These are phyloP conservation scores for Hyphantria cunea DNA, from an alignment of 1,140 invertebrate genomes.

Conservation along the genomic window DNA sequence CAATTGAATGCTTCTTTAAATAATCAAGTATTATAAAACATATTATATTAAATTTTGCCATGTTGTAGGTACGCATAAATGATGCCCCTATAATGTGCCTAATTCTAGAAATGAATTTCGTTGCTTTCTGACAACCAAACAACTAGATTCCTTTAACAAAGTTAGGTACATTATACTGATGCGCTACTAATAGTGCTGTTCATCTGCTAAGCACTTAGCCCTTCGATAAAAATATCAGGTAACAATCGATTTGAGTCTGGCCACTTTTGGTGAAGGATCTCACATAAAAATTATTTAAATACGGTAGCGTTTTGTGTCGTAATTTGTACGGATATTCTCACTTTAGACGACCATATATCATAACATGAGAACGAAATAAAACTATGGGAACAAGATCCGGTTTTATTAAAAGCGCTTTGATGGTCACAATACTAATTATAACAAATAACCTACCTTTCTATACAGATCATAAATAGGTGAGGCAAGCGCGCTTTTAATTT, in stretches of 20 bases:
- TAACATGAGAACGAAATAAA: conserved; percentile 24
- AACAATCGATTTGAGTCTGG: conserved; percentile 23
- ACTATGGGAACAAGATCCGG: conserved; percentile 25
- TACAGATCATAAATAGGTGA: conserved; percentile 13
- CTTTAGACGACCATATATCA: conserved; percentile 16
- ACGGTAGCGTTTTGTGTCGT: not conserved
- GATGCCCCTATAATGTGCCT: too few species aligned
- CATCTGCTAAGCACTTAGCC: conserved; percentile 84
- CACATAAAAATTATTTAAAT: conserved; percentile 10
- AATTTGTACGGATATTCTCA: conserved; percentile 3
- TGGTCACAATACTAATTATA: conserved; percentile 45
- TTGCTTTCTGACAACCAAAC: too few species aligned
- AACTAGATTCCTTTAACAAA: too few species aligned
- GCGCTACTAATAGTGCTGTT: conserved; percentile 87
- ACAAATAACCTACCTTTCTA: conserved; percentile 44
- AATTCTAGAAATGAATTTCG: too few species aligned
- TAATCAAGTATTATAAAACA: too few species aligned
- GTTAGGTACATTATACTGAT: too few species aligned
- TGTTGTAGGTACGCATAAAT: too few species aligned
- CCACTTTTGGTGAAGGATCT: conserved; percentile 88
- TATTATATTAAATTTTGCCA: too few species aligned
- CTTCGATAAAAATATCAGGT: conserved; percentile 83
- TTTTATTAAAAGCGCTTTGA: conserved; percentile 41
- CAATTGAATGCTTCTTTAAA: too few species aligned
- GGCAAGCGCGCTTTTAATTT: not conserved